Evolutionary conservation across 2,113 vertebrate species (phyloP).

Genomic region (Amblyopsis rosae): DNA sequence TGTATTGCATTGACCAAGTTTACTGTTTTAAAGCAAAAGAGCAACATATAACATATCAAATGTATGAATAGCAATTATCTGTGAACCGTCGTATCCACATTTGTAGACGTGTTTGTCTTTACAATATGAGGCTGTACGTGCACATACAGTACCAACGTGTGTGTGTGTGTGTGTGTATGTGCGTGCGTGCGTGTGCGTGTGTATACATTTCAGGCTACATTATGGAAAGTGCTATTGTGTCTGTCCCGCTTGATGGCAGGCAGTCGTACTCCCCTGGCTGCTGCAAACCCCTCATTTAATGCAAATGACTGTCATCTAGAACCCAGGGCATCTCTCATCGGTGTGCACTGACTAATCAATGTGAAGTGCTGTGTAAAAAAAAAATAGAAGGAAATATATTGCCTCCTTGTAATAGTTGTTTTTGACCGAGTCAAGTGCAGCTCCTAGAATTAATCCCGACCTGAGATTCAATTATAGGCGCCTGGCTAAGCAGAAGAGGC

Average conservation of each 20-base stretch:
- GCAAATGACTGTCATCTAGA: slow-evolving; percentile 99
- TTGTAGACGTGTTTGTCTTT: not conserved
- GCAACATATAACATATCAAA: not conserved
- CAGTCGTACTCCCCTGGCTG: slow-evolving; percentile 80
- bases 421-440: slow-evolving; percentile 99
- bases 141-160: not conserved
- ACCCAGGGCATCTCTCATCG: slow-evolving; percentile 90
- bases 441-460: slow-evolving; percentile 99
- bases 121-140: not conserved
- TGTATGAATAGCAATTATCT: not conserved
- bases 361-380: slow-evolving; percentile 99
- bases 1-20: slow-evolving; percentile 1
- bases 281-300: slow-evolving; percentile 94
- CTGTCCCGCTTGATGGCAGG: slow-evolving; percentile 58
- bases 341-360: slow-evolving; percentile 99
- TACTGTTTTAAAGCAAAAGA: not conserved
- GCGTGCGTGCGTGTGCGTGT: slow-evolving; percentile 14
- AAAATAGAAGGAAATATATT: slow-evolving; percentile 80
- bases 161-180: slow-evolving; percentile 26
- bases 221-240: slow-evolving; percentile 54
- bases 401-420: slow-evolving; percentile 96
- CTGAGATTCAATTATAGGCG: slow-evolving; percentile 99
- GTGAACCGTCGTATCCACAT: slow-evolving; percentile 7
- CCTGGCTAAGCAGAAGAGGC: slow-evolving; percentile 78
- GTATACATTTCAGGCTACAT: slow-evolving; percentile 28